Evolutionary conservation across 2,797 vertebrate genomes (phyloP).

Genomic region (Nyctibius grandis): DNA sequence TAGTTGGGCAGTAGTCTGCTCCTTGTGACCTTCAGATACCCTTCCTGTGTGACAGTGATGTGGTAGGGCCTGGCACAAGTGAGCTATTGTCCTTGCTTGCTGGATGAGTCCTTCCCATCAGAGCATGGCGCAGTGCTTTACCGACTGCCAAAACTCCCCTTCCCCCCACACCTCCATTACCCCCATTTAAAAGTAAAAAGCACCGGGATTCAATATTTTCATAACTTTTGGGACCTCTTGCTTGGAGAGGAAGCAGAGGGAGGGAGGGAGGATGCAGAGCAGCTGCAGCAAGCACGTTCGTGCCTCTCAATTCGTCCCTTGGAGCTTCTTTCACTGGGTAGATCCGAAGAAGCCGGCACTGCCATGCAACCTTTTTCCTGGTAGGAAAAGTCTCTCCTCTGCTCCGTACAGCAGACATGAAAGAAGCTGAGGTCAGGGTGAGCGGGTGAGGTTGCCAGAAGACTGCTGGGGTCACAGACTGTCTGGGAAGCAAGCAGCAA

Average conservation of each 20-base stretch:
- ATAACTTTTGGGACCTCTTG: not conserved
- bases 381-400: not conserved
- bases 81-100: conserved; percentile 45
- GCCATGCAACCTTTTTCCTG: not conserved
- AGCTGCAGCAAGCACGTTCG: not conserved
- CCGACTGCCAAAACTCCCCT: not conserved
- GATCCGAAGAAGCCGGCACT: accelerated
- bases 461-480: not conserved
- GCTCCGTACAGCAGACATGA: not conserved
- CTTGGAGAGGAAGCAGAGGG: not conserved
- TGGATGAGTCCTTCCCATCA: not conserved
- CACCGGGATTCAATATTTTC: not conserved
- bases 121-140: not conserved
- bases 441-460: not conserved
- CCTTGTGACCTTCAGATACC: not conserved
- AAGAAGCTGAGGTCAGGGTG: not conserved
- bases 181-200: conserved; percentile 32
- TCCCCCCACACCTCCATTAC: not conserved
- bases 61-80: conserved; percentile 29
- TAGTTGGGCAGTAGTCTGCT: not conserved
- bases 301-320: accelerated
- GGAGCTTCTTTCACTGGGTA: not conserved
- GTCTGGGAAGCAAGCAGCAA: not conserved
- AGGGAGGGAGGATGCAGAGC: not conserved
- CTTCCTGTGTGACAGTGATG: conserved; percentile 39